Conservation (phyloP, 2,797 vertebrate species). For the Chlorospingus semifuscus region DNA sequence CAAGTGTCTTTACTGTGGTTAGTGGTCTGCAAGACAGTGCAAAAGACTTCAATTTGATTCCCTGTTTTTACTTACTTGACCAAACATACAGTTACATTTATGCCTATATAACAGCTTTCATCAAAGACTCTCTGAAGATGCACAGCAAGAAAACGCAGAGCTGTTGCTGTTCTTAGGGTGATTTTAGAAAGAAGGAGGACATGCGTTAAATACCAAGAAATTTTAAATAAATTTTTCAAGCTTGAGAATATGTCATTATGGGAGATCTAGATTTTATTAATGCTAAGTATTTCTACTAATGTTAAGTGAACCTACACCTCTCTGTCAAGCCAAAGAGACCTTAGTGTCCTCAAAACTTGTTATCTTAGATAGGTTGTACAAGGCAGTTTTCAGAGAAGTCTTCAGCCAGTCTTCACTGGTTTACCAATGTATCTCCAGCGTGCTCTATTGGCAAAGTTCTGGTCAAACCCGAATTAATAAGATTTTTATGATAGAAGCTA, state of each 20-base stretch:
- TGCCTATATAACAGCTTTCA: neutral
- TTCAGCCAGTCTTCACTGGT: neutral
- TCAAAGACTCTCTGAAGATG: neutral
- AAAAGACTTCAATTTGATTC: neutral
- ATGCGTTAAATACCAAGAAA: neutral
- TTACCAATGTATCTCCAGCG: neutral
- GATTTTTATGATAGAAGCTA: neutral
- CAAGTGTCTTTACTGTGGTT: neutral
- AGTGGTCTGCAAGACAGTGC: neutral
- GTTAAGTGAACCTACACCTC: neutral
- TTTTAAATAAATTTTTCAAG: neutral
- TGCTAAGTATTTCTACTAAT: neutral
- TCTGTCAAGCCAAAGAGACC: neutral
- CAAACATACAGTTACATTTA: neutral
- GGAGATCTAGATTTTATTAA: neutral
- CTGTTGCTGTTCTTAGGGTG: neutral
- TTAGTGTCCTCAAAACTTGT: neutral
- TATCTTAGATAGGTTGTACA: neutral
- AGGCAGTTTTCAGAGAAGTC: neutral
- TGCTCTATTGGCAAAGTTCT: neutral
- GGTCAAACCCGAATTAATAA: neutral
- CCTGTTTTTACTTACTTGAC: neutral
- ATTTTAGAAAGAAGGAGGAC: neutral
- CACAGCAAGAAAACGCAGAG: neutral
- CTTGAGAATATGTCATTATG: neutral